Conservation (phyloP, 2,797 vertebrate species). For the Acropternis orthonyx region DNA sequence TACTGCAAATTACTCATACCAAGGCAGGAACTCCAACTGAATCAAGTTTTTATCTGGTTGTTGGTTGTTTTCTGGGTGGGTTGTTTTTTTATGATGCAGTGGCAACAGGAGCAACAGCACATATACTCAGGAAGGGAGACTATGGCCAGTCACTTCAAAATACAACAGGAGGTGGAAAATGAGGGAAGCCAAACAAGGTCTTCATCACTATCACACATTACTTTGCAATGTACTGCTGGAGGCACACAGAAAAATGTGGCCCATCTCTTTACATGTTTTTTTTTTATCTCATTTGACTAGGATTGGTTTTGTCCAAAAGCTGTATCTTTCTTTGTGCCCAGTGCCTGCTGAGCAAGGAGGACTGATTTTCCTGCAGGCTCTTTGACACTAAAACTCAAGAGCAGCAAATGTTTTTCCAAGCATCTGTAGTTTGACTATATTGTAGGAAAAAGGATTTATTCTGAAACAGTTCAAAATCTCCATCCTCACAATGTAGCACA, state of each 20-base stretch:
- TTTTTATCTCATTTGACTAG: neutral
- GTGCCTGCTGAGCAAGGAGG: neutral
- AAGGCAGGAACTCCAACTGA: neutral
- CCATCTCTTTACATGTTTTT: neutral
- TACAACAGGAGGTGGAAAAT: neutral
- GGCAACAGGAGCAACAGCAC: neutral
- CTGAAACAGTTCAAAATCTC: neutral
- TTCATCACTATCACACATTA: neutral
- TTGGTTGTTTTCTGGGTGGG: neutral
- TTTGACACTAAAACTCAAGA: neutral
- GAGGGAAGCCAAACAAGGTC: neutral
- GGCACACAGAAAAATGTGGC: neutral
- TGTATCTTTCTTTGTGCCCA: accelerated
- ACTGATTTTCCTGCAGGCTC: neutral
- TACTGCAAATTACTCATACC: neutral
- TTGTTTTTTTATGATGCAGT: neutral
- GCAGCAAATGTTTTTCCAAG: neutral
- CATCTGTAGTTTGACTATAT: neutral
- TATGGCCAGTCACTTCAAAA: neutral
- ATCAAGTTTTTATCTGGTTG: neutral
- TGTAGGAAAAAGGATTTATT: neutral
- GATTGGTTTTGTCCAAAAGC: neutral
- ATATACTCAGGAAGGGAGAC: neutral
- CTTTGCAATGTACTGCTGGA: neutral
- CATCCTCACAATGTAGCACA: neutral